Percentiles rank a stretch among this genome's conserved stretches.
Evolutionary conservation across 1,140 invertebrate genomes (phyloP).

Genomic region (Mactra quadrangularis): DNA sequence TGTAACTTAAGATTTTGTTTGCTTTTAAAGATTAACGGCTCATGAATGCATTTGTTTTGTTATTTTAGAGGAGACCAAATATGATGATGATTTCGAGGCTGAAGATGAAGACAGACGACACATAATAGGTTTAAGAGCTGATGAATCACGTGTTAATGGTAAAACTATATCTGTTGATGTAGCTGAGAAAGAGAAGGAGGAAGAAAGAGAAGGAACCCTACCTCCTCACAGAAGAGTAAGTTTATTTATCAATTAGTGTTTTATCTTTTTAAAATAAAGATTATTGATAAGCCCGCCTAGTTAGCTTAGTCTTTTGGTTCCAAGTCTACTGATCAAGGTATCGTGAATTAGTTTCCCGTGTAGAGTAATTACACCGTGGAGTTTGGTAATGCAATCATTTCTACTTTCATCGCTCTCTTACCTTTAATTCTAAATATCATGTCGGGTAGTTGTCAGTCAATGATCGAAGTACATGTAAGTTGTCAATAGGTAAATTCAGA

Average conservation of each 20-base stretch:
- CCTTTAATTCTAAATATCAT: no score
- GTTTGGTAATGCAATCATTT: no score
- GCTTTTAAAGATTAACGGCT: no score
- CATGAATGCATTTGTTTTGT: no score
- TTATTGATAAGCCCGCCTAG: not conserved
- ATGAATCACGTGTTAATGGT: conserved; percentile 41
- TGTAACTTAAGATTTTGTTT: no score
- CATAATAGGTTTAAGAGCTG: conserved; percentile 44
- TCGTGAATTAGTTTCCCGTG: no score
- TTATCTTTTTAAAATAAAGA: not conserved
- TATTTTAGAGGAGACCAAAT: conserved; percentile 14
- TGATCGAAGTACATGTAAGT: no score
- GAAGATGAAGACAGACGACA: conserved; percentile 16
- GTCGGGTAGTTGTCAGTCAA: no score
- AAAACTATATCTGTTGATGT: conserved; percentile 40
- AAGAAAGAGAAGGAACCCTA: conserved; percentile 44
- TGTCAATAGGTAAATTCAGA: no score
- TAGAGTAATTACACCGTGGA: no score
- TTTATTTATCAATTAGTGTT: not conserved
- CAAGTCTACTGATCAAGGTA: no score
- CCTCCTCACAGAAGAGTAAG: conserved; percentile 44
- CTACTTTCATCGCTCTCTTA: no score
- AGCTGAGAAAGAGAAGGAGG: conserved; percentile 43
- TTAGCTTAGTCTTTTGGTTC: not conserved
- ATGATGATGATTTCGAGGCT: conserved; percentile 33